phyloP scores from a whole-genome alignment of 2,797 vertebrate genomes.

The Hypotaenidia philippensis region DNA sequence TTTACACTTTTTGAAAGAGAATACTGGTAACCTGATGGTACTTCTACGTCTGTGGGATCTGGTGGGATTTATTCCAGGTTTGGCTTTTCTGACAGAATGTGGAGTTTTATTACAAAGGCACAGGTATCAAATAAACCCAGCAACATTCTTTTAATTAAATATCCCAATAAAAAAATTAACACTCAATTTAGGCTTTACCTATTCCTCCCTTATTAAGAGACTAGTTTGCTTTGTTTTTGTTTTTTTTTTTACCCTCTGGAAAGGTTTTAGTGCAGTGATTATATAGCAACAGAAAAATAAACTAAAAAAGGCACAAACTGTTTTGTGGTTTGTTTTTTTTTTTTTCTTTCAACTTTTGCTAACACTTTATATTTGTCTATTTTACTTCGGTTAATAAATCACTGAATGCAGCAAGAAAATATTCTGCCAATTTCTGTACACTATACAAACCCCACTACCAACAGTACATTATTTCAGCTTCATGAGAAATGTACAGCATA shows the following conservation, averaged over 20 bases:
- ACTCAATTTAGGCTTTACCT: constrained; percentile 18
- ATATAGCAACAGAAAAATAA: constrained; percentile 66
- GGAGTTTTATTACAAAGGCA: constrained; percentile 65
- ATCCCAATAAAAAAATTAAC: constrained; percentile 41
- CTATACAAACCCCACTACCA: constrained; percentile 81
- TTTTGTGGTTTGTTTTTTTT: constrained; percentile 9
- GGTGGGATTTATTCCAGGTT: constrained; percentile 53
- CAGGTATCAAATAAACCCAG: constrained; percentile 65
- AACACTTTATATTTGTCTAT: constrained; percentile 81
- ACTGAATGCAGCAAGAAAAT: constrained; percentile 86
- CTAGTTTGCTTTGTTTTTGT: not conserved
- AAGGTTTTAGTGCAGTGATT: constrained; percentile 72
- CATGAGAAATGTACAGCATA: constrained; percentile 81
- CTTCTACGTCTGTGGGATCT: constrained; percentile 38
- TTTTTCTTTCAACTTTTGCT: constrained; percentile 72
- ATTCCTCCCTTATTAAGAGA: constrained; percentile 47
- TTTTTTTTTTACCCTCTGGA: not conserved
- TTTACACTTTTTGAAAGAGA: not conserved
- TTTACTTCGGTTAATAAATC: constrained; percentile 82
- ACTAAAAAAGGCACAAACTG: constrained; percentile 84
- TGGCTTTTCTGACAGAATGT: constrained; percentile 41
- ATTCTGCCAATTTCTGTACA: constrained; percentile 86
- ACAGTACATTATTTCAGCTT: constrained; percentile 72
- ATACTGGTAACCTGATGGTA: constrained; percentile 17
- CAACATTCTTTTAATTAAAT: constrained; percentile 39